Conservation (phyloP, 2,113 vertebrate species). For the Neofelis nebulosa region DNA sequence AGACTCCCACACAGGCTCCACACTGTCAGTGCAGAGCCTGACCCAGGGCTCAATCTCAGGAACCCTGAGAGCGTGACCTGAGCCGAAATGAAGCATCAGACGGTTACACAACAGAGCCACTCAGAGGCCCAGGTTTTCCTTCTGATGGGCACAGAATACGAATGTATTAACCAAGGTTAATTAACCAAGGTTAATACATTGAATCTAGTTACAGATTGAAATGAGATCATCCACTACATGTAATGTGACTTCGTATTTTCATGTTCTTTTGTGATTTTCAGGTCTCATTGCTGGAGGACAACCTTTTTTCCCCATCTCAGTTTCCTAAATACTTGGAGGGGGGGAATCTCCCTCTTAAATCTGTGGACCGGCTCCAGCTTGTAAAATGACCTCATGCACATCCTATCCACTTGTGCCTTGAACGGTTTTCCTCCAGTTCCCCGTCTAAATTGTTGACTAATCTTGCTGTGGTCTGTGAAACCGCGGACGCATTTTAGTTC, state of each 20-base stretch:
- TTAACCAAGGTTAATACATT: not conserved
- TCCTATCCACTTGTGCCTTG: not conserved
- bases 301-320: not conserved
- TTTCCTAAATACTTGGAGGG: accelerated
- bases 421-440: not conserved
- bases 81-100: too few species aligned
- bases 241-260: not conserved
- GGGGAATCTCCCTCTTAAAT: too few species aligned
- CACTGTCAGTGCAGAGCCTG: too few species aligned
- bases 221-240: accelerated
- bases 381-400: too few species aligned
- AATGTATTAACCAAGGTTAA: not conserved
- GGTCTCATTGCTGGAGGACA: not conserved
- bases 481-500: not conserved
- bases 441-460: too few species aligned
- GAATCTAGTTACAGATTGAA: not conserved
- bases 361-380: not conserved
- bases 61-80: too few species aligned
- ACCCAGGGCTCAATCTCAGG: too few species aligned
- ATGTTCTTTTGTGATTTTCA: not conserved
- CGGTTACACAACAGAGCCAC: too few species aligned
- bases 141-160: not conserved
- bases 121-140: too few species aligned
- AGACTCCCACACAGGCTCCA: too few species aligned
- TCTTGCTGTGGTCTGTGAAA: not conserved